phyloP scores from a whole-genome alignment of 1,140 invertebrate species.

The Saccostrea echinata region DNA sequence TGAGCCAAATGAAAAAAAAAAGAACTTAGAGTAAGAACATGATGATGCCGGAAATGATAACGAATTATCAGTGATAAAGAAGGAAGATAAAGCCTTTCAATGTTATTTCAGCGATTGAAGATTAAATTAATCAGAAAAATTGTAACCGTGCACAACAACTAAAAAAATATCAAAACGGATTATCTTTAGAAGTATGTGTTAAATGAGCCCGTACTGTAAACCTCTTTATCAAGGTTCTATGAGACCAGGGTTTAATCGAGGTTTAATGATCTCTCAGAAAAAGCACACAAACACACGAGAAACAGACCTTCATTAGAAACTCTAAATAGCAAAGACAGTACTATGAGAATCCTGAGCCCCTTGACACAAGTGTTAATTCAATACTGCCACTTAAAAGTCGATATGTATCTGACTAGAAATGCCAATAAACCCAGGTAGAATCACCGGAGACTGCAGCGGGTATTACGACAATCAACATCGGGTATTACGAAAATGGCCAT shows the following conservation, averaged over 20 bases:
- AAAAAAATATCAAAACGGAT: slow-evolving; percentile 2
- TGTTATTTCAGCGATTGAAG: slow-evolving; percentile 19
- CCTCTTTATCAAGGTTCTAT: not conserved
- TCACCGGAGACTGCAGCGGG: not conserved
- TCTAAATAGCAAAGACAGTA: not conserved
- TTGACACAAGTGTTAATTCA: not conserved
- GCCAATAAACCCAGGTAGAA: not conserved
- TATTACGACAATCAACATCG: not conserved
- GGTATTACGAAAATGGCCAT: not conserved
- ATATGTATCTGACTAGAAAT: not conserved
- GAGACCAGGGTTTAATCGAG: not conserved
- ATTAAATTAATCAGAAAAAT: slow-evolving; percentile 20
- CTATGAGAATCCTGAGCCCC: not conserved
- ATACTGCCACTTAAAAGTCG: slow-evolving; percentile 9
- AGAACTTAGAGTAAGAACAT: not conserved
- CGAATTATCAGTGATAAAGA: not conserved
- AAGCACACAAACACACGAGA: not conserved
- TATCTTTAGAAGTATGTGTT: not conserved
- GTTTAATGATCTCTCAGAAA: not conserved
- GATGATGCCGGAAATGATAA: not conserved
- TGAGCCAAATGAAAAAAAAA: not conserved
- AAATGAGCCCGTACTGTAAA: not conserved
- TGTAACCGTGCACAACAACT: not conserved
- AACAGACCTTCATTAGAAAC: not conserved
- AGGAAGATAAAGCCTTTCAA: not conserved